These are phyloP conservation scores for Trochalopteron elliotii DNA, from an alignment of 2,113 vertebrate species.

Conservation along the genomic window DNA sequence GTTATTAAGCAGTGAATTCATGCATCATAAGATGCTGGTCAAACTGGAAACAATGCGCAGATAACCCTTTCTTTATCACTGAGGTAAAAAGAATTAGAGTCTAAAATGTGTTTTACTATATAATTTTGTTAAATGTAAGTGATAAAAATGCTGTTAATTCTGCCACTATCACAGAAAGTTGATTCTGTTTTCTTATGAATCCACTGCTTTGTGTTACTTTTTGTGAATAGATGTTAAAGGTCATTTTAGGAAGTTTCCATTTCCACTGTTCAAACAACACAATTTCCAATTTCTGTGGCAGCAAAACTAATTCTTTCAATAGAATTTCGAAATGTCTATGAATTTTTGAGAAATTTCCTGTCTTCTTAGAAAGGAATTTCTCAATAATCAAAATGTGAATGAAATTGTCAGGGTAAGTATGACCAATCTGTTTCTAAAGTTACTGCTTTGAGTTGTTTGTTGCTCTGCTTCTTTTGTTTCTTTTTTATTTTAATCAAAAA, in stretches of 20 bases:
- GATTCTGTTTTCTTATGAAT: background rate
- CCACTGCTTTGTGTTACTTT: background rate
- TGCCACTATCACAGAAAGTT: background rate
- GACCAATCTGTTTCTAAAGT: background rate
- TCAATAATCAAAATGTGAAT: background rate
- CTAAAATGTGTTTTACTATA: background rate
- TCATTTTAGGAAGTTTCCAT: background rate
- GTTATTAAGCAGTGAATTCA: background rate
- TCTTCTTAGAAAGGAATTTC: background rate
- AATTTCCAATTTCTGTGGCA: conserved; percentile 56
- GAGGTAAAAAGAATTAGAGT: background rate
- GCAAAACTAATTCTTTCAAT: background rate
- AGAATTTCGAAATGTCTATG: background rate
- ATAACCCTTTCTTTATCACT: background rate
- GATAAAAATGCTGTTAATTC: background rate
- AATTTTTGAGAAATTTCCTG: background rate
- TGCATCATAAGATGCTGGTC: background rate
- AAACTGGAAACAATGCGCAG: background rate
- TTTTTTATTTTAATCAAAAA: background rate
- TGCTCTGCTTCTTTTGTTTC: background rate
- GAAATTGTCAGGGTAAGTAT: background rate
- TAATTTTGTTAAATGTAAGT: background rate
- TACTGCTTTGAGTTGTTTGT: background rate
- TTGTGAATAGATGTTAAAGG: conserved; percentile 63
- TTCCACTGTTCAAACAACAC: background rate